These are phyloP conservation scores for Himalopsyche phryganea DNA, from an alignment of 1,140 invertebrate genomes.

Conservation along the genomic window DNA sequence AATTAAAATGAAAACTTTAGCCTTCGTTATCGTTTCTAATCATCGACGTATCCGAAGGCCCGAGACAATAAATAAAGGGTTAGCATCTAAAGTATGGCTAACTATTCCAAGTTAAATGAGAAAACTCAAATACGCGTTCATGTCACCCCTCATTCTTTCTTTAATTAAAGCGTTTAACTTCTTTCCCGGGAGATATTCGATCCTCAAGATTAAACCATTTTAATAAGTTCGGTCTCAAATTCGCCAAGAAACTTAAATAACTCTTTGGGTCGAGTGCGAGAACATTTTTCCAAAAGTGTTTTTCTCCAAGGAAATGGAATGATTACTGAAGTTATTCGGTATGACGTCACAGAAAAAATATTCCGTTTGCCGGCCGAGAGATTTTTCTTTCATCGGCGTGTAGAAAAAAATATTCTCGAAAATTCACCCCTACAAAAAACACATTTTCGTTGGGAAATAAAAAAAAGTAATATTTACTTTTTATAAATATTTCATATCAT, in stretches of 20 bases:
- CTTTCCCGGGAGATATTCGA: background rate
- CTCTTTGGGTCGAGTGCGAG: background rate
- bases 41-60: too few relatives aligned
- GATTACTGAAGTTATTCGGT: slow-evolving; percentile 2
- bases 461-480: too few relatives aligned
- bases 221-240: slow-evolving; percentile 3
- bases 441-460: too few relatives aligned
- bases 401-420: too few relatives aligned
- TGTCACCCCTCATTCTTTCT: background rate
- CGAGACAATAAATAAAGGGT: too few relatives aligned
- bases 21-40: too few relatives aligned
- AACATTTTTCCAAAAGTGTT: background rate
- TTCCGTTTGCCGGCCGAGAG: background rate
- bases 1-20: too few relatives aligned
- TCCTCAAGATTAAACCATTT: slow-evolving; percentile 7
- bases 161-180: slow-evolving; percentile 13
- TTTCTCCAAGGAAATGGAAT: slow-evolving; percentile 1
- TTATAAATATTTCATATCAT: too few relatives aligned
- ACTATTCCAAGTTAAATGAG: slow-evolving; percentile 8
- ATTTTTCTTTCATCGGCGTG: too few relatives aligned
- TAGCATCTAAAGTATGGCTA: background rate
- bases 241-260: background rate
- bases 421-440: too few relatives aligned
- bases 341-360: background rate
- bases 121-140: slow-evolving; percentile 16